Evolutionary conservation across 1,140 invertebrate genomes (phyloP), one percentile per base, ranked within the genome.

Genomic region (Caenorhabditis latens): DNA sequence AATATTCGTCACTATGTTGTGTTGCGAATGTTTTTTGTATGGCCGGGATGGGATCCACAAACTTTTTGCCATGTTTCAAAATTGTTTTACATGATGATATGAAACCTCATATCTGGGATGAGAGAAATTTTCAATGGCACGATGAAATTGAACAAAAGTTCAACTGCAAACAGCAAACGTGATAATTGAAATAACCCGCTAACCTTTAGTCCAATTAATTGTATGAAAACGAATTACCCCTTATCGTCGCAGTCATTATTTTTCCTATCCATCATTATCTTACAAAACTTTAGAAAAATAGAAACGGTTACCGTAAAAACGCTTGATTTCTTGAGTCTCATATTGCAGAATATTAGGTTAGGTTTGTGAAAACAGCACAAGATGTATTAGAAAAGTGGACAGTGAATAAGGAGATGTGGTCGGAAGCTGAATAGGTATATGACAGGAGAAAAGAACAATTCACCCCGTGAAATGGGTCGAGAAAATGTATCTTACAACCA

Each of bases 401-500:
- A 46, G 65, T 19, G n/a, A 79, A 79, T 79, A 79, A 50, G 71
- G 71, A 53, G 43, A 79, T 79, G 71, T 79, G 71, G 71, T 79
- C 71, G 71, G 71, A 79, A 50, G n/a, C 71, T n/a, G 46, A 79
- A 79, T 13, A 50, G 71, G 71, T 79, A 14, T 53, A 79, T 50
- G 46, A 79, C 50, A 46, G 46, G 21, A 24, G n/a, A 79, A 79
- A 79, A 79, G 71, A 79, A 53, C 71, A 79, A 79, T 79, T 79
- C 71, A 50, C 71, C 46, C 71, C 43, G 71, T 79, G 71, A 79
- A 79, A 79, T 79, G 71, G 71, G 71, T 50, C 71, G 71, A 79
- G 46, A 79, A 79, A 79, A 46, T 79, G 71, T 79, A 79, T 79
- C 71, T 79, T 32, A 79, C 71, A 50, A 71, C 65, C 65, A 79